Evolutionary conservation across 1,140 invertebrate species (phyloP).

Genomic region (Drosophila quadrilineata): DNA sequence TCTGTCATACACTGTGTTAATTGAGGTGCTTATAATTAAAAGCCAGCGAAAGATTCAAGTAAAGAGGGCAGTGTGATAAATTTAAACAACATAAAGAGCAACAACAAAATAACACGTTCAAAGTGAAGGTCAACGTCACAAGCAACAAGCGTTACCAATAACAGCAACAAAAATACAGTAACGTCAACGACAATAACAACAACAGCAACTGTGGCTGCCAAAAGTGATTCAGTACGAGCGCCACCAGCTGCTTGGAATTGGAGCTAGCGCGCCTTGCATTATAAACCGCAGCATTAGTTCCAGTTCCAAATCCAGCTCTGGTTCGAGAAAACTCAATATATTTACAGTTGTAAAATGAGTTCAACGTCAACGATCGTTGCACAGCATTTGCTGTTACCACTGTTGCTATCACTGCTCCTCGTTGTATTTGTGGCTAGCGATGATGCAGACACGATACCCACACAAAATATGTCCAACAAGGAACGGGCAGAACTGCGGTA

Average conservation of each 20-base stretch:
- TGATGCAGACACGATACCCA: constrained; percentile 63
- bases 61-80: constrained; percentile 45
- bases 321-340: no score
- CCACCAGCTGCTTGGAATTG: constrained; percentile 28
- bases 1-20: constrained; percentile 28
- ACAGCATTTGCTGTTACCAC: constrained; percentile 22
- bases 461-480: constrained; percentile 84
- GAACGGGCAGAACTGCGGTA: constrained; percentile 84
- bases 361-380: not conserved
- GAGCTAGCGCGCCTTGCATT: constrained; percentile 57
- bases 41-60: constrained; percentile 31
- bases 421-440: constrained; percentile 45
- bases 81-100: constrained; percentile 35
- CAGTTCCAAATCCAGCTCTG: constrained; percentile 5
- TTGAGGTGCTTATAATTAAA: constrained; percentile 42
- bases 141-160: constrained; percentile 53
- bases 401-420: constrained; percentile 29
- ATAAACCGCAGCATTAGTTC: constrained; percentile 6
- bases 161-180: constrained; percentile 34
- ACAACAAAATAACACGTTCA: constrained; percentile 51
- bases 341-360: constrained; percentile 23
- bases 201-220: constrained; percentile 62
- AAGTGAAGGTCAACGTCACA: constrained; percentile 52
- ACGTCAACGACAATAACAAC: constrained; percentile 30
- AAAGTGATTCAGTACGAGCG: constrained; percentile 21